Conservation (phyloP, 2,888 invertebrate genomes). For the Ennomos quercinarius region DNA sequence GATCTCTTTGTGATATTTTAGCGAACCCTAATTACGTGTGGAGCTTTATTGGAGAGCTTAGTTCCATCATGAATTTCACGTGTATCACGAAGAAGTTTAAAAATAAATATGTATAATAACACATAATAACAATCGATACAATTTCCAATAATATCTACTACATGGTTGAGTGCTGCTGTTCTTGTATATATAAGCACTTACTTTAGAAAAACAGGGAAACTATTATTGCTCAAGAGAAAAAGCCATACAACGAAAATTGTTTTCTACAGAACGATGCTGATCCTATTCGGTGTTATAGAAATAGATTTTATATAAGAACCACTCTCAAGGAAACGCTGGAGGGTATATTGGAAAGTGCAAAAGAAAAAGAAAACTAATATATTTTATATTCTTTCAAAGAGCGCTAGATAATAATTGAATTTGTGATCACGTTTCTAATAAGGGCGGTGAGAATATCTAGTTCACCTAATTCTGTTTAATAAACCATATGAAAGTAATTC, state of each 20-base stretch:
- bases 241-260: slow-evolving; percentile 22
- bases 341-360: slow-evolving; percentile 49
- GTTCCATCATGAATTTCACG: too few relatives aligned
- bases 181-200: neutral
- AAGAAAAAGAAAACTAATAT: slow-evolving; percentile 38
- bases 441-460: too few relatives aligned
- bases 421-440: slow-evolving; percentile 9
- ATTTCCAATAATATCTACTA: too few relatives aligned
- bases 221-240: slow-evolving; percentile 11
- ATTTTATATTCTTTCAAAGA: slow-evolving; percentile 21
- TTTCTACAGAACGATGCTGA: slow-evolving; percentile 27
- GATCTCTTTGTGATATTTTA: too few relatives aligned
- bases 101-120: too few relatives aligned
- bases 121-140: too few relatives aligned
- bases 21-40: too few relatives aligned
- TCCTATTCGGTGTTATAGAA: slow-evolving; percentile 34
- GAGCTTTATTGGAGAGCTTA: too few relatives aligned
- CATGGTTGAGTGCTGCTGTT: too few relatives aligned
- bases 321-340: slow-evolving; percentile 43
- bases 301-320: slow-evolving; percentile 31
- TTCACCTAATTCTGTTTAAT: neutral
- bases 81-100: too few relatives aligned
- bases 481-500: too few relatives aligned
- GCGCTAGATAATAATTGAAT: slow-evolving; percentile 20
- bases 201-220: slow-evolving; percentile 14